A percentile compares a stretch with the other conserved stretches of the same genome.
Conservation (phyloP, 2,888 invertebrate species). For the Spodoptera littoralis region DNA sequence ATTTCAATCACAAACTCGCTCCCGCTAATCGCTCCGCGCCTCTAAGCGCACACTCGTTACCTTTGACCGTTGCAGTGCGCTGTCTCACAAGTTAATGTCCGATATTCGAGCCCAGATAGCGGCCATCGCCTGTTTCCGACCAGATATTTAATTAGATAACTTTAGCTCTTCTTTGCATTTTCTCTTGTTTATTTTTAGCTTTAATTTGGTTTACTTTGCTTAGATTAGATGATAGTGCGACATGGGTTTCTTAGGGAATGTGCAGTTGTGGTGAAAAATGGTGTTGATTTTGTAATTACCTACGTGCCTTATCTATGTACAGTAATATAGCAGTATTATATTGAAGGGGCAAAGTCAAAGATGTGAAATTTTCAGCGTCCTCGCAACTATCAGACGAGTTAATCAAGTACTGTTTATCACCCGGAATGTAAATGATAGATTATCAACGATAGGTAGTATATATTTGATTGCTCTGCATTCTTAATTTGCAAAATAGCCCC, state of each 20-base stretch:
- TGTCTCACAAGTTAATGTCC: constrained; percentile 72
- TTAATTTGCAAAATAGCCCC: too few species aligned
- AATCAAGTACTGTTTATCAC: too few species aligned
- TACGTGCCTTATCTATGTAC: background rate
- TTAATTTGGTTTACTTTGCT: constrained; percentile 40
- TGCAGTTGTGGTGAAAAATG: too few species aligned
- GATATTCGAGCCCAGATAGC: constrained; percentile 75
- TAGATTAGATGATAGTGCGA: constrained; percentile 4
- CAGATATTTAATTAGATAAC: constrained; percentile 80
- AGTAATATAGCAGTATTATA: too few species aligned
- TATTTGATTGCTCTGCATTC: too few species aligned
- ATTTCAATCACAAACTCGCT: constrained; percentile 1
- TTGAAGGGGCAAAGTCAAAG: too few species aligned
- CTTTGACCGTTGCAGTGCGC: constrained; percentile 73
- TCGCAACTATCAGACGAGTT: too few species aligned
- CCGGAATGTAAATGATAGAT: too few species aligned
- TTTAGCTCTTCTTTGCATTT: constrained; percentile 55
- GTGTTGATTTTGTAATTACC: too few species aligned
- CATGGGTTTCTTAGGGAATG: background rate
- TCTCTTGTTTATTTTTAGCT: constrained; percentile 47
- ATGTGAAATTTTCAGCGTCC: too few species aligned
- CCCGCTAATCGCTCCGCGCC: constrained; percentile 58
- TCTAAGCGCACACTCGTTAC: constrained; percentile 56
- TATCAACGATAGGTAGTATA: too few species aligned
- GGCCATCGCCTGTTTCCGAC: constrained; percentile 69